A percentile compares a stretch with the other conserved stretches of the same genome.
phyloP scores from a whole-genome alignment of 2,888 invertebrate species.

The Lepeophtheirus nordmannii region DNA sequence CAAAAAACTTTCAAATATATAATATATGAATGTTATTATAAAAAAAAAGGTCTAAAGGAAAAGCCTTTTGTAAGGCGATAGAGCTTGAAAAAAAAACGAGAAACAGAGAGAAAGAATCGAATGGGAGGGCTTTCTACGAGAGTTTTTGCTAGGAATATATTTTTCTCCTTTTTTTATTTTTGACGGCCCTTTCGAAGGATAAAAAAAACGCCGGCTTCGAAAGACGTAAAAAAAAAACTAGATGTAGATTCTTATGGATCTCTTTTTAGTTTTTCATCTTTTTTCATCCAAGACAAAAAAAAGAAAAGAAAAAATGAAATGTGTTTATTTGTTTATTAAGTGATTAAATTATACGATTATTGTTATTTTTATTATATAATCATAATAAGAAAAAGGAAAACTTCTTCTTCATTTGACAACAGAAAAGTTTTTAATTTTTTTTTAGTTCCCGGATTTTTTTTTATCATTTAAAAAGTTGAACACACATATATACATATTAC shows the following conservation, averaged over 20 bases:
- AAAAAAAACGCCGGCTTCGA: conserved; percentile 5
- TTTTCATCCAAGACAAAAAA: background rate
- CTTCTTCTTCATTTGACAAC: too few relatives aligned
- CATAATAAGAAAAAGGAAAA: too few relatives aligned
- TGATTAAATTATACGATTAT: too few relatives aligned
- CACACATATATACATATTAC: too few relatives aligned
- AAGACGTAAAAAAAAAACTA: background rate
- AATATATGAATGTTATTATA: too few relatives aligned
- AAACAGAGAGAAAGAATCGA: background rate
- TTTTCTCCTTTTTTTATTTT: background rate
- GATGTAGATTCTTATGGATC: background rate
- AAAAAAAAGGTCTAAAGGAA: background rate
- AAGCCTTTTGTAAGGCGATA: background rate
- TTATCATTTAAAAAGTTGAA: too few relatives aligned
- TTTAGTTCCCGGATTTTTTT: too few relatives aligned
- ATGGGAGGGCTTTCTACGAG: background rate
- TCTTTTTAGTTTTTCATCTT: background rate
- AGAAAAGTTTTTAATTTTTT: too few relatives aligned
- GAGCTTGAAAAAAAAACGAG: background rate
- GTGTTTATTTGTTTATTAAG: too few relatives aligned
- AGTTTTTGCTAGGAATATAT: background rate
- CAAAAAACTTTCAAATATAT: too few relatives aligned
- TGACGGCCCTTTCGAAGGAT: conserved; percentile 6
- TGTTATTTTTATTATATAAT: too few relatives aligned
- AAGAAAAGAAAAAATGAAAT: background rate